Percentiles rank a stretch among this genome's conserved stretches.
These are phyloP conservation scores for Phaethon lepturus DNA, from an alignment of 2,113 vertebrate genomes.

Conservation along the genomic window DNA sequence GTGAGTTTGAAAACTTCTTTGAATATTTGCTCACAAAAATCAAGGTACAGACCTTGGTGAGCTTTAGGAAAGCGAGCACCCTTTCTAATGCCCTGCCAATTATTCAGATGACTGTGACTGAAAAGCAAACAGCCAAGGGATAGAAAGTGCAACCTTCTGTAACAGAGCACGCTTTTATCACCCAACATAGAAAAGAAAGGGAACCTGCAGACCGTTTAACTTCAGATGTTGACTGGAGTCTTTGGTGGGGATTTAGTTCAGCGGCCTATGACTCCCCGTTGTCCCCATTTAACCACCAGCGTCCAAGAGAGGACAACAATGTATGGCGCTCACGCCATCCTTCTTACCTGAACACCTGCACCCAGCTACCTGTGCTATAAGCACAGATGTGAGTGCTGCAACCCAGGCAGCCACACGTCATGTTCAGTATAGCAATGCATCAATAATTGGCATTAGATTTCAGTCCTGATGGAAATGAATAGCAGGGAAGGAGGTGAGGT, in stretches of 20 bases:
- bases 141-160: neutral
- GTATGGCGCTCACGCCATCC: neutral
- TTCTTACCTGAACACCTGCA: neutral
- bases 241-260: neutral
- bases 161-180: neutral
- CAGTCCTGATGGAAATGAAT: neutral
- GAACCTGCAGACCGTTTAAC: neutral
- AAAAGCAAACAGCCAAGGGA: neutral
- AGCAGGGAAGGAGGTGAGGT: neutral
- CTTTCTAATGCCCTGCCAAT: neutral
- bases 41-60: neutral
- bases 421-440: neutral
- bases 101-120: neutral
- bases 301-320: neutral
- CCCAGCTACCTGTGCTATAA: neutral
- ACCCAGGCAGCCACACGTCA: neutral
- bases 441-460: neutral
- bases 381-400: neutral
- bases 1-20: neutral
- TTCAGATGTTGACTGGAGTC: neutral
- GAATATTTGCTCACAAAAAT: neutral
- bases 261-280: neutral
- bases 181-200: neutral
- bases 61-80: neutral
- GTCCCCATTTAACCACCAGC: neutral